Conservation (phyloP, 2,113 vertebrate genomes). For the Ibidorhyncha struthersii region DNA sequence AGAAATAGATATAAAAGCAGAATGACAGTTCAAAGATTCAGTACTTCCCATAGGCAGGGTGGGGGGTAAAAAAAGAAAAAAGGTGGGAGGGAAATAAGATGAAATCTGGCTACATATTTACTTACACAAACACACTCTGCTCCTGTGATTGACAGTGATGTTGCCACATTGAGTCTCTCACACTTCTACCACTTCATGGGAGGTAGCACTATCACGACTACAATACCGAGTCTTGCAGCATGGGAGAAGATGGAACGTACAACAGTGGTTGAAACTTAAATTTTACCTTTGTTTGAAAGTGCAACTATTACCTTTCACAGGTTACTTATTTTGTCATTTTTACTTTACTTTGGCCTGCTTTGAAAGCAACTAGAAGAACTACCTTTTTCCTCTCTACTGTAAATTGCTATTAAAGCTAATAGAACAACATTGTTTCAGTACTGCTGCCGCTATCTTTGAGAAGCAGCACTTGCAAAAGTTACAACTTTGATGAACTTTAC, state of each 20-base stretch:
- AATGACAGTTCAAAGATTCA: not conserved
- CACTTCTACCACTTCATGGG: not conserved
- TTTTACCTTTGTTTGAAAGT: not conserved
- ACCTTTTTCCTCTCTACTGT: not conserved
- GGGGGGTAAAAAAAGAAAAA: not conserved
- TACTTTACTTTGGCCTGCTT: not conserved
- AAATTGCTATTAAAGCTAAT: not conserved
- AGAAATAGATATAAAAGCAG: not conserved
- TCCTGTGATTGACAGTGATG: conserved; percentile 67
- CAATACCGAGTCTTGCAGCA: conserved; percentile 23
- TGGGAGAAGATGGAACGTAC: conserved; percentile 65
- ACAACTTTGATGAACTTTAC: not conserved
- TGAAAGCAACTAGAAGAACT: not conserved
- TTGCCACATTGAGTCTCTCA: conserved; percentile 1
- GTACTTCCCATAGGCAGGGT: not conserved
- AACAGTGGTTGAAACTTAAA: conserved; percentile 30
- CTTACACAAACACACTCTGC: conserved; percentile 22
- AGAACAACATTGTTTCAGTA: not conserved
- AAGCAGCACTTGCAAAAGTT: not conserved
- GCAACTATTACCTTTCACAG: not conserved
- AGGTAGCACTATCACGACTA: not conserved
- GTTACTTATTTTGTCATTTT: not conserved
- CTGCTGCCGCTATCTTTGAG: not conserved
- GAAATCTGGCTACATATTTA: not conserved
- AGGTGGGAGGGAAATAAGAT: not conserved